Evolutionary conservation across 1,140 invertebrate species (phyloP), one percentile per base, ranked within the genome.

Genomic region (Tribolium madens): DNA sequence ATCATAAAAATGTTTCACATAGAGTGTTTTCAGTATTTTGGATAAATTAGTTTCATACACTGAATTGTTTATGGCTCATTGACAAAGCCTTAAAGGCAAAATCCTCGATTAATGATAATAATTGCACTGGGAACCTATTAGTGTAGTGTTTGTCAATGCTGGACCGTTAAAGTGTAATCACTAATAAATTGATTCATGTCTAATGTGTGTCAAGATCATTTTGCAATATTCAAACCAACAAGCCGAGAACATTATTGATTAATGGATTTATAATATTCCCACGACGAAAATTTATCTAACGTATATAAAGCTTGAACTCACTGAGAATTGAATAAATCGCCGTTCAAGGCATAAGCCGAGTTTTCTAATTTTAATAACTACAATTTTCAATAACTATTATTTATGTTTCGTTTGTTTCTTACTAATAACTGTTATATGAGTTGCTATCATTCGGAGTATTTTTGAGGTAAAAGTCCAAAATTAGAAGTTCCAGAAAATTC

Each of bases 171-270:
- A 57, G 18, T 12, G 13, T 57, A 57, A 57, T 57, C 52, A 57
- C 52, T 12, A 57, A 57, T 57, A 57, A 57, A 57, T 57, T 57
- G 52, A 26, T 57, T 57, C 18, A 21, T 18, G 15, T 52, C 13
- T 15, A 52, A 52, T 47, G 9, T 4, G 10, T 10, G 46, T 57
- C 17, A 57, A 57, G 13, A 57, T n/a, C 10, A 7, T 42, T 42
- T 42, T 42, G n/a, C 36, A 42, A 42, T 42, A 42, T 42, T 10
- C 36, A 42, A n/a, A 42, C 36, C 36, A 42, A 10, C n/a, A 42
- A n/a, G 52, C 52, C 7, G n/a, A 57, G 52, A 57, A 42, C 18
- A 7, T 57, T 21, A 57, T 21, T n/a, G 52, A 57, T 18, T 18
- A 57, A 57, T 57, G 50, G 12, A 47, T 47, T 14, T 14, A 47